phyloP scores from a whole-genome alignment of 2,113 vertebrate genomes.

The Pardalotus punctatus region DNA sequence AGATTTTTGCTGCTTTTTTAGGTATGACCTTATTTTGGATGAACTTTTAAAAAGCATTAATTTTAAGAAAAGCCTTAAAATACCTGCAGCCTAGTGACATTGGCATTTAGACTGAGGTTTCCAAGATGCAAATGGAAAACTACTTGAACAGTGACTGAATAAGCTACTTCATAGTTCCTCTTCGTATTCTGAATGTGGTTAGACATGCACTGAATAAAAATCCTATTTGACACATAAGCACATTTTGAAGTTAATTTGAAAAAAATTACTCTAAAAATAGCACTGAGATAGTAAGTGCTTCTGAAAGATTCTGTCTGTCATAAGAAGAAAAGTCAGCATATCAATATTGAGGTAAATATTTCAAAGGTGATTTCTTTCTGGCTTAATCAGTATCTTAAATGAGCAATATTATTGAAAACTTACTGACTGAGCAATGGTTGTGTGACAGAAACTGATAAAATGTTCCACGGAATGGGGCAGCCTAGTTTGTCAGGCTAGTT shows the following conservation, averaged over 20 bases:
- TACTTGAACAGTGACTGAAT: background rate
- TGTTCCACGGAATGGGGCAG: background rate
- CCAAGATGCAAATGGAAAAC: background rate
- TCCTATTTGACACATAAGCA: background rate
- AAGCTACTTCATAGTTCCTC: background rate
- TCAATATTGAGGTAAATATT: background rate
- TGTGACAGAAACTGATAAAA: background rate
- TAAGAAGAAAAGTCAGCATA: background rate
- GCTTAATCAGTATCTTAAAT: background rate
- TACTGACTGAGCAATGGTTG: background rate
- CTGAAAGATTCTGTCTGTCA: background rate
- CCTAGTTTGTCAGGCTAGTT: background rate
- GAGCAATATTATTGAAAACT: background rate
- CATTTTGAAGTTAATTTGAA: background rate
- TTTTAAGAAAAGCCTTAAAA: conserved; percentile 5
- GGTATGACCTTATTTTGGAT: background rate
- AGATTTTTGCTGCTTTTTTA: background rate
- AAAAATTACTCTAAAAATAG: background rate
- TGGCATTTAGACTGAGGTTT: background rate
- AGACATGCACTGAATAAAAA: background rate
- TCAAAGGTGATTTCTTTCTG: background rate
- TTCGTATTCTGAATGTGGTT: background rate
- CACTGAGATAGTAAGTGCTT: background rate
- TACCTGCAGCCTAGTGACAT: background rate
- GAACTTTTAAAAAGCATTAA: background rate